A percentile compares a stretch with the other conserved stretches of the same genome.
Conservation (phyloP, 2,888 invertebrate genomes). For the Drosophila ezoana region DNA sequence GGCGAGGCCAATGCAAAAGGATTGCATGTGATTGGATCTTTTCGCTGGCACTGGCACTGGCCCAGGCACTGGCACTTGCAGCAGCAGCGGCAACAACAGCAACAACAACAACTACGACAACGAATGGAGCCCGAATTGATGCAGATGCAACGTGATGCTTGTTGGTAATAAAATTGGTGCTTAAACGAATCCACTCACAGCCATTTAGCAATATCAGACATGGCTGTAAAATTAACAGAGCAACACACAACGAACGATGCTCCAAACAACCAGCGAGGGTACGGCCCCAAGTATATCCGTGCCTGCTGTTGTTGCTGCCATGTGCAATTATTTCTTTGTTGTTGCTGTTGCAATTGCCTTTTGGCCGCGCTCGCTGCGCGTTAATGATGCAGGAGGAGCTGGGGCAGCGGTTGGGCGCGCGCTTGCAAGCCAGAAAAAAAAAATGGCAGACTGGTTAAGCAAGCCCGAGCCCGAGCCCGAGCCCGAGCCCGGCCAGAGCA, state of each 20-base stretch:
- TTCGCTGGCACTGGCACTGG: slow-evolving; percentile 27
- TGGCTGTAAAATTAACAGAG: slow-evolving; percentile 81
- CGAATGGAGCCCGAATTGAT: slow-evolving; percentile 60
- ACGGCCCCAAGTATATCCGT: slow-evolving; percentile 60
- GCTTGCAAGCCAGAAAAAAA: slow-evolving; percentile 51
- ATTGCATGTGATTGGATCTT: slow-evolving; percentile 81
- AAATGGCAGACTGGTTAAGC: slow-evolving; percentile 76
- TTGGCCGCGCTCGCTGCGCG: slow-evolving; percentile 54
- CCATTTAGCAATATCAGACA: slow-evolving; percentile 83
- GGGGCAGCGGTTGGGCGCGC: slow-evolving; percentile 31
- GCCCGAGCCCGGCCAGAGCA: neutral
- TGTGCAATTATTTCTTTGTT: slow-evolving; percentile 60
- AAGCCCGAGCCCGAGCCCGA: slow-evolving; percentile 1
- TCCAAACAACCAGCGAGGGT: slow-evolving; percentile 34
- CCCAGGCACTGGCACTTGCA: slow-evolving; percentile 54
- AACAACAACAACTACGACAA: slow-evolving; percentile 38
- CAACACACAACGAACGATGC: slow-evolving; percentile 70
- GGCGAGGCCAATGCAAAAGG: slow-evolving; percentile 69
- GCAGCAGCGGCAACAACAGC: slow-evolving; percentile 9
- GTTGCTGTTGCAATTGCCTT: slow-evolving; percentile 56
- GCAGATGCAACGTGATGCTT: slow-evolving; percentile 80
- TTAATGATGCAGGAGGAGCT: slow-evolving; percentile 74
- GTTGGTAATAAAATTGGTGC: slow-evolving; percentile 83
- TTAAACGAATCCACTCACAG: slow-evolving; percentile 83
- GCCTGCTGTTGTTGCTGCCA: slow-evolving; percentile 30